phyloP scores from a whole-genome alignment of 2,797 vertebrate species.

The Aythya fuligula region DNA sequence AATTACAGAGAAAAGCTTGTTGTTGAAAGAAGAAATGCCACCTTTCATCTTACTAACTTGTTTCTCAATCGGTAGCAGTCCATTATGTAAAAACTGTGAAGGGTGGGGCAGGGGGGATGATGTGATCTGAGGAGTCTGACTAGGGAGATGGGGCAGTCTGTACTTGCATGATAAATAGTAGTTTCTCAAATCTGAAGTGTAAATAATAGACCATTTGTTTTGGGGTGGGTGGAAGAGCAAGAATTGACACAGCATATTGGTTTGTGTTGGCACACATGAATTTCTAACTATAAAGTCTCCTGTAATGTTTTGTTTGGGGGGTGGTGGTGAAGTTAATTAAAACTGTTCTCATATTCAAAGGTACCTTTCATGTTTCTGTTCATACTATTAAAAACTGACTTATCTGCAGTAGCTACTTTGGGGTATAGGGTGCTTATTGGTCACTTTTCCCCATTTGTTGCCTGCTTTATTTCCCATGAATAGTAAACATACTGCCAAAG shows the following conservation, averaged over 20 bases:
- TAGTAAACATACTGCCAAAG: neutral
- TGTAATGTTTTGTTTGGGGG: neutral
- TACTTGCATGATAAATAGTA: neutral
- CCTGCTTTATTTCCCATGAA: neutral
- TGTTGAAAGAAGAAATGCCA: neutral
- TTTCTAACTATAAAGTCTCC: neutral
- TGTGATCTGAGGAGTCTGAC: neutral
- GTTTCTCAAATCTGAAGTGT: neutral
- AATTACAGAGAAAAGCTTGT: neutral
- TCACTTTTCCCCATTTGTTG: neutral
- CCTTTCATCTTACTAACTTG: neutral
- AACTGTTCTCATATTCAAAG: neutral
- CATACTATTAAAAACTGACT: neutral
- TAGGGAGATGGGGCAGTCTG: neutral
- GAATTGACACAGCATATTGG: rapidly evolving
- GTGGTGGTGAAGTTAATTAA: neutral
- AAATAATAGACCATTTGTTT: neutral
- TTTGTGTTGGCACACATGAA: neutral
- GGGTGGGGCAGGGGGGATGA: neutral
- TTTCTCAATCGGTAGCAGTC: neutral
- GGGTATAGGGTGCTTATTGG: neutral
- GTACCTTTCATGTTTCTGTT: neutral
- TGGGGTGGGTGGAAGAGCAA: neutral
- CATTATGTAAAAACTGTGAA: neutral
- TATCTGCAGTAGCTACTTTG: neutral